These are phyloP conservation scores for Eucriotettix oculatus DNA, from an alignment of 2,888 invertebrate species.

Conservation along the genomic window DNA sequence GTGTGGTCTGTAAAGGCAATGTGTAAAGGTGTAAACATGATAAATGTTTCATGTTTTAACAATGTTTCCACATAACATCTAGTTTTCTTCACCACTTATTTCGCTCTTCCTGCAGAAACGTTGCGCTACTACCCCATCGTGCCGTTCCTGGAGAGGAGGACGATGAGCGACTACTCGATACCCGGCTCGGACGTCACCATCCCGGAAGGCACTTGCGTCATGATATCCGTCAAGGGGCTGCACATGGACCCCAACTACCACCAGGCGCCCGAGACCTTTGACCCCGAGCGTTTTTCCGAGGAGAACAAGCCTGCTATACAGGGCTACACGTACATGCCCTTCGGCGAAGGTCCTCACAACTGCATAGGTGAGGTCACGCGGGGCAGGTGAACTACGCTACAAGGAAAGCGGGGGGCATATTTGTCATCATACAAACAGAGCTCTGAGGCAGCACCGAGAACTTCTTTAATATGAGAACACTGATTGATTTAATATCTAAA, in stretches of 20 bases:
- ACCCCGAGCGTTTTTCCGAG: conserved; percentile 10
- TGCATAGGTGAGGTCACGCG: conserved; percentile 11
- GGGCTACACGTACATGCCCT: conserved; percentile 8
- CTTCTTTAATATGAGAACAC: too few relatives aligned
- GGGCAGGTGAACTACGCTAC: too few relatives aligned
- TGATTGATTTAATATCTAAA: too few relatives aligned
- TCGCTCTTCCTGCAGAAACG: conserved; percentile 19
- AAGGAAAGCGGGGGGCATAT: too few relatives aligned
- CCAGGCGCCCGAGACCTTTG: conserved; percentile 8
- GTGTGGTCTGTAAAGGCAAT: too few relatives aligned
- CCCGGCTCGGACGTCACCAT: conserved; percentile 9
- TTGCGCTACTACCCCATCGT: conserved; percentile 19
- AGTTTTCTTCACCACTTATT: too few relatives aligned
- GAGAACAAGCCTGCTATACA: neutral
- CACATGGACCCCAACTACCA: conserved; percentile 7
- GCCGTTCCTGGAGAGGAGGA: conserved; percentile 19
- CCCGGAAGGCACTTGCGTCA: conserved; percentile 7
- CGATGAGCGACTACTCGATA: conserved; percentile 16
- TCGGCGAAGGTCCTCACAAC: conserved; percentile 11
- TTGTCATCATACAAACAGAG: too few relatives aligned
- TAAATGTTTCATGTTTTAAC: too few relatives aligned
- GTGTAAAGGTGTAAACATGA: too few relatives aligned
- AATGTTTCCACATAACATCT: too few relatives aligned
- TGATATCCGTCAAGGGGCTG: conserved; percentile 4
- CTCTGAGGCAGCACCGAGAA: too few relatives aligned